phyloP scores from a whole-genome alignment of 2,797 vertebrate species.

The Microctenopoma steveboyesi region DNA sequence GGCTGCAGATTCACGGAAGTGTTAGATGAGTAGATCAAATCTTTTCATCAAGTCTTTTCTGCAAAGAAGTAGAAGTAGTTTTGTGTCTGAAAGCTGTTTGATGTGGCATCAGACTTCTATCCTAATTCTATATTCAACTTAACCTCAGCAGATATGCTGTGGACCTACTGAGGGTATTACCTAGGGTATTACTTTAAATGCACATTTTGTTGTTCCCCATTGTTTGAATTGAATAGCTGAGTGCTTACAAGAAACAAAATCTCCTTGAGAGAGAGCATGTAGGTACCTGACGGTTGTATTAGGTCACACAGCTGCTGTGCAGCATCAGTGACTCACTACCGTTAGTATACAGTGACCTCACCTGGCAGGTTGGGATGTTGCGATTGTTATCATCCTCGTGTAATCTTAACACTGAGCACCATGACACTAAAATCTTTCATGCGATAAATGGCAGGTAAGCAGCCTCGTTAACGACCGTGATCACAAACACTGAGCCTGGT shows the following conservation, averaged over 20 bases:
- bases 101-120: no score
- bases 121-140: neutral
- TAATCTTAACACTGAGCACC: neutral
- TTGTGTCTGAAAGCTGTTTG: no score
- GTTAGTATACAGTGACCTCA: slow-evolving; percentile 42
- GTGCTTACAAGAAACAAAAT: no score
- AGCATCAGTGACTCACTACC: neutral
- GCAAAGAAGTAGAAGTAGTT: no score
- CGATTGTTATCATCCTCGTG: neutral
- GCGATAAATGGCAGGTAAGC: neutral
- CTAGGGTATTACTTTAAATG: neutral
- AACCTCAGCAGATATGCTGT: neutral
- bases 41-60: no score
- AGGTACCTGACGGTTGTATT: no score
- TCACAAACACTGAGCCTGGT: neutral
- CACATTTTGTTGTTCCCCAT: neutral
- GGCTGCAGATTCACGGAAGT: no score
- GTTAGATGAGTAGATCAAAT: no score
- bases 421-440: neutral
- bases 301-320: neutral
- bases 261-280: neutral
- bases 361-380: slow-evolving; percentile 26
- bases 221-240: no score
- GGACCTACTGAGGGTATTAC: no score
- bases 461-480: neutral